These are phyloP conservation scores for Bagarius yarrelli DNA, from an alignment of 2,113 vertebrate species.

Conservation along the genomic window DNA sequence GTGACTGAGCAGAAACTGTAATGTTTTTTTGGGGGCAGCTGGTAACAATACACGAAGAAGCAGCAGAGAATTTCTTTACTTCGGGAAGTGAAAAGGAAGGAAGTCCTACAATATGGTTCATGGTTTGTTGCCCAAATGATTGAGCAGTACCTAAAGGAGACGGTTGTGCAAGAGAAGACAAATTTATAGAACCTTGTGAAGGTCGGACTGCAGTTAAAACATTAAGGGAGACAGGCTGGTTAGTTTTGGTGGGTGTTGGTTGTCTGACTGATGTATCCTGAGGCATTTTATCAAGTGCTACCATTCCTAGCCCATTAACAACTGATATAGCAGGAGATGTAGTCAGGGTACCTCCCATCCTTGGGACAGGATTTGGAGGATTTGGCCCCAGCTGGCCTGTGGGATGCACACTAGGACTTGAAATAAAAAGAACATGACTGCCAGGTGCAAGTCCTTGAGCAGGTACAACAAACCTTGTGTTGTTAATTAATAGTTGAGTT, in stretches of 20 bases:
- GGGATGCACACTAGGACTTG: conserved; percentile 63
- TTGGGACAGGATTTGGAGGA: conserved; percentile 42
- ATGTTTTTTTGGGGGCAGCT: conserved; percentile 20
- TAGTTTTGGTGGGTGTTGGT: conserved; percentile 17
- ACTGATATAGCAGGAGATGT: conserved; percentile 41
- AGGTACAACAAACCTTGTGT: conserved; percentile 87
- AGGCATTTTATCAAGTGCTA: conserved; percentile 35
- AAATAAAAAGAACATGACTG: conserved; percentile 88
- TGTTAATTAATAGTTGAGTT: conserved; percentile 92
- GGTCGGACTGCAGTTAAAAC: conserved; percentile 24
- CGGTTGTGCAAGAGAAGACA: conserved; percentile 33
- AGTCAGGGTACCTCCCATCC: conserved; percentile 46
- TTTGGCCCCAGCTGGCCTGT: conserved; percentile 40
- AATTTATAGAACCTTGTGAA: conserved; percentile 23
- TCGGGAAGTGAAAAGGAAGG: conserved; percentile 34
- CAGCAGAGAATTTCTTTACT: conserved; percentile 18
- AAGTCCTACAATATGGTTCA: conserved; percentile 30
- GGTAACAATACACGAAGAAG: conserved; percentile 4
- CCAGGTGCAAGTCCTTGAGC: conserved; percentile 89
- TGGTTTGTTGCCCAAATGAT: conserved; percentile 28
- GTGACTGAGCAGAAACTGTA: conserved; percentile 19
- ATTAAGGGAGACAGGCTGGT: conserved; percentile 17
- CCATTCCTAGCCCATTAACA: conserved; percentile 44
- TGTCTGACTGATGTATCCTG: conserved; percentile 47
- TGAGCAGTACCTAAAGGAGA: conserved; percentile 30